Evolutionary conservation across 2,797 vertebrate genomes (phyloP).

Genomic region (Urosaurus nigricauda): DNA sequence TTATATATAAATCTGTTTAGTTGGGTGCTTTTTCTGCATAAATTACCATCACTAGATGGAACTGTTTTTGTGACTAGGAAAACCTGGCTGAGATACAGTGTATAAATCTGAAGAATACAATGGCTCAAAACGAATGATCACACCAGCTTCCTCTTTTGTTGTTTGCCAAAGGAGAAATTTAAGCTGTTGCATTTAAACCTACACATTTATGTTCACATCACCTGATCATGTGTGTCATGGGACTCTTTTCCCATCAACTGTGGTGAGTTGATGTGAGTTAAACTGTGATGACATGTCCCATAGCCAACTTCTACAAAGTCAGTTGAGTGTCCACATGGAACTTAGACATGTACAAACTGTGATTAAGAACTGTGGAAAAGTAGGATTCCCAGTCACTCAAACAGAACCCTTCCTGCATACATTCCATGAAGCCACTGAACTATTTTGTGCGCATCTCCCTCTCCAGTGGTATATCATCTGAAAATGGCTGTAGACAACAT

Average conservation of each 20-base stretch:
- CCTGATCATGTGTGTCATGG: not conserved
- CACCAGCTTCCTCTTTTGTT: not conserved
- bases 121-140: not conserved
- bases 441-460: not conserved
- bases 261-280: not conserved
- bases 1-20: not conserved
- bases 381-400: not conserved
- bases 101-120: not conserved
- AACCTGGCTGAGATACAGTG: not conserved
- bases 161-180: not conserved
- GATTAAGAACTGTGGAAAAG: too few relatives aligned
- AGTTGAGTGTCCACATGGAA: not conserved
- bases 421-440: not conserved
- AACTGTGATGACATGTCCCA: not conserved
- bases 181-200: not conserved
- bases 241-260: not conserved
- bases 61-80: constrained; percentile 1
- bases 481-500: not conserved
- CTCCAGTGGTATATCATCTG: too few relatives aligned
- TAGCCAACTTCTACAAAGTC: not conserved
- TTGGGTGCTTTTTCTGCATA: not conserved
- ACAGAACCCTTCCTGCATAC: not conserved
- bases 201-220: not conserved
- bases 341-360: not conserved
- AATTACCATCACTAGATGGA: not conserved